A percentile compares a stretch with the other conserved stretches of the same genome.
Evolutionary conservation across 1,140 invertebrate genomes (phyloP).

Genomic region (Thalassaphorura encarpata): DNA sequence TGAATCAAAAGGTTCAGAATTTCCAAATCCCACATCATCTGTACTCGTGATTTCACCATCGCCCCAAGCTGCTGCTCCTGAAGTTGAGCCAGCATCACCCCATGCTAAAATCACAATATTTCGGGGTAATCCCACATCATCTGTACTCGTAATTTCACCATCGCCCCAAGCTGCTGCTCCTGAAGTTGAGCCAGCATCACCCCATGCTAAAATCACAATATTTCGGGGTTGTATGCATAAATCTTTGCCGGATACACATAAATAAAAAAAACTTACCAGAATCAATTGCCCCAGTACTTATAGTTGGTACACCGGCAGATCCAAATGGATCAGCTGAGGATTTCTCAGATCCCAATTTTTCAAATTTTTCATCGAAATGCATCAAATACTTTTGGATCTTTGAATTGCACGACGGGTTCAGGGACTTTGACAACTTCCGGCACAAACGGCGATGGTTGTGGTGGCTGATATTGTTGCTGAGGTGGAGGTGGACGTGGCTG

Average conservation of each 20-base stretch:
- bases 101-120: neutral
- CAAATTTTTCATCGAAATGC: no score
- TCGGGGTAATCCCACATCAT: slow-evolving; percentile 35
- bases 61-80: slow-evolving; percentile 13
- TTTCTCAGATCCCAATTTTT: no score
- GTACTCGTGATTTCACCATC: slow-evolving; percentile 45
- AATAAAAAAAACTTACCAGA: neutral
- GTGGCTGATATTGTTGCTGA: slow-evolving; percentile 13
- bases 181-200: neutral
- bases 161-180: slow-evolving; percentile 15
- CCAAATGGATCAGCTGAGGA: no score
- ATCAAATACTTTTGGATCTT: slow-evolving; percentile 12
- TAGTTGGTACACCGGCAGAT: no score
- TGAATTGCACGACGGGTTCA: neutral
- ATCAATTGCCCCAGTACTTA: no score
- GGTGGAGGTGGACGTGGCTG: slow-evolving; percentile 18
- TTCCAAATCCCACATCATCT: slow-evolving; percentile 39
- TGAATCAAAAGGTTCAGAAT: slow-evolving; percentile 64
- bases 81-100: neutral
- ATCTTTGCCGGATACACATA: no score
- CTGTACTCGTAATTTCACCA: slow-evolving; percentile 47
- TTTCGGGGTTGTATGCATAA: neutral
- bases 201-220: slow-evolving; percentile 2
- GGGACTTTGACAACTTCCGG: slow-evolving; percentile 5
- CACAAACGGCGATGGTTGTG: slow-evolving; percentile 20